A percentile compares a stretch with the other conserved stretches of the same genome.
These are phyloP conservation scores for Sinella curviseta DNA, from an alignment of 1,140 invertebrate genomes.

Conservation along the genomic window DNA sequence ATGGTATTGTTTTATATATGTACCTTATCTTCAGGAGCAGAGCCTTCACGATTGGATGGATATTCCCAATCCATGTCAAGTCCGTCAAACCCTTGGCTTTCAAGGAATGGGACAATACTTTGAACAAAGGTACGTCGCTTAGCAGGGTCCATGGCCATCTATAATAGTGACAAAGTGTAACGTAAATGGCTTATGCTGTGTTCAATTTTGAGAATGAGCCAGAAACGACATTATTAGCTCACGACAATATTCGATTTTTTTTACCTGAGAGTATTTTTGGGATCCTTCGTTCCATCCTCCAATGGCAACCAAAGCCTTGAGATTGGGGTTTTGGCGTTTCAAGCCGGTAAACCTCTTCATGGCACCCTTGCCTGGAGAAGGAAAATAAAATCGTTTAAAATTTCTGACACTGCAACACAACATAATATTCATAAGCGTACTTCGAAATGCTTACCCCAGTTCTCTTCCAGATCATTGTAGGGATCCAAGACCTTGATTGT, in stretches of 20 bases:
- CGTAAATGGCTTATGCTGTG: background rate
- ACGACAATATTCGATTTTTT: too few relatives aligned
- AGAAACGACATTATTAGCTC: constrained; percentile 52
- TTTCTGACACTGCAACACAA: constrained; percentile 9
- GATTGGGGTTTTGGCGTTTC: constrained; percentile 62
- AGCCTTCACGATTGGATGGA: constrained; percentile 54
- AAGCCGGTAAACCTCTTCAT: constrained; percentile 59
- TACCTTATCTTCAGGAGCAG: constrained; percentile 38
- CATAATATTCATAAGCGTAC: background rate
- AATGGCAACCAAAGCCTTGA: constrained; percentile 70
- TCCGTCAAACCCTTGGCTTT: constrained; percentile 54
- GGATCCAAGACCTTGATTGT: constrained; percentile 61
- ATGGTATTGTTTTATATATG: background rate
- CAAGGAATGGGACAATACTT: constrained; percentile 61
- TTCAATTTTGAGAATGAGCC: constrained; percentile 35
- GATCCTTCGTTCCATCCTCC: constrained; percentile 75
- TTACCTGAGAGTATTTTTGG: constrained; percentile 64
- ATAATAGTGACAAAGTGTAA: too few relatives aligned
- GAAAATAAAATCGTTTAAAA: background rate
- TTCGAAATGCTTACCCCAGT: constrained; percentile 55
- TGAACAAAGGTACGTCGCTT: constrained; percentile 60
- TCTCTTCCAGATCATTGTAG: constrained; percentile 63
- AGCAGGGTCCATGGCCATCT: constrained; percentile 50
- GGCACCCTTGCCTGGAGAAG: too few relatives aligned
- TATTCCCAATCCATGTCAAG: constrained; percentile 59